Evolutionary conservation across 2,888 invertebrate genomes (phyloP).

Genomic region (Choreutis nemorana): DNA sequence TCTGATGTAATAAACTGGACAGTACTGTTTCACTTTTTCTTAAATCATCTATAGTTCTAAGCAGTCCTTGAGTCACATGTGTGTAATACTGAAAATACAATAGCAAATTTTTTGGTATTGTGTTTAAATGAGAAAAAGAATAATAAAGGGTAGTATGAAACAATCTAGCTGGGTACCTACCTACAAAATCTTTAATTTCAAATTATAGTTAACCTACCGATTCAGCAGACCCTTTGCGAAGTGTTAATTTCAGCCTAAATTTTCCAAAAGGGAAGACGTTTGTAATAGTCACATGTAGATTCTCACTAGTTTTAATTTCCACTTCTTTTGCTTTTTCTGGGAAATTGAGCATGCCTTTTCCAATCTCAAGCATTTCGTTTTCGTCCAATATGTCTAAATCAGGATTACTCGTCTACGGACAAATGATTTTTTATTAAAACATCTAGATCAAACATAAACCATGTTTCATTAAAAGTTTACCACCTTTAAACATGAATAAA

Average conservation of each 20-base stretch:
- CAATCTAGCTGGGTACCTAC: too few relatives aligned
- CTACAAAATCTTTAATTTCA: too few relatives aligned
- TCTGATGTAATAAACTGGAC: slow-evolving; percentile 42
- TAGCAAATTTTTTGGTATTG: too few relatives aligned
- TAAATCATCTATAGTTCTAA: slow-evolving; percentile 49
- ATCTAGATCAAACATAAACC: too few relatives aligned
- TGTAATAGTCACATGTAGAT: not conserved
- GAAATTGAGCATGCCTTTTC: slow-evolving; percentile 24
- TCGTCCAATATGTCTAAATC: slow-evolving; percentile 27
- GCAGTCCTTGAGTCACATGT: slow-evolving; percentile 28
- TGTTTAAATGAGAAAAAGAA: too few relatives aligned
- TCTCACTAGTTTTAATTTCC: slow-evolving; percentile 21
- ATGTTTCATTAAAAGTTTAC: too few relatives aligned
- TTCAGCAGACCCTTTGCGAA: too few relatives aligned
- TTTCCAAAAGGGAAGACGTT: too few relatives aligned
- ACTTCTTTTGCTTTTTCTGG: slow-evolving; percentile 26
- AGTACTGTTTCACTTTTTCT: slow-evolving; percentile 46
- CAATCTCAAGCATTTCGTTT: slow-evolving; percentile 25
- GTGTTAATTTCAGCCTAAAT: too few relatives aligned
- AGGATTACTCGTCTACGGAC: slow-evolving; percentile 33
- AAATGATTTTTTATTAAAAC: slow-evolving; percentile 6
- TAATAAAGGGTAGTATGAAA: too few relatives aligned
- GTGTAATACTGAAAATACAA: slow-evolving; percentile 39
- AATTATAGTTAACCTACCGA: too few relatives aligned
- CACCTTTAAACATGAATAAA: slow-evolving; percentile 28